Evolutionary conservation across 2,797 vertebrate genomes (phyloP), one percentile per base, ranked within the genome.

Genomic region (Melanotaenia boesemani): DNA sequence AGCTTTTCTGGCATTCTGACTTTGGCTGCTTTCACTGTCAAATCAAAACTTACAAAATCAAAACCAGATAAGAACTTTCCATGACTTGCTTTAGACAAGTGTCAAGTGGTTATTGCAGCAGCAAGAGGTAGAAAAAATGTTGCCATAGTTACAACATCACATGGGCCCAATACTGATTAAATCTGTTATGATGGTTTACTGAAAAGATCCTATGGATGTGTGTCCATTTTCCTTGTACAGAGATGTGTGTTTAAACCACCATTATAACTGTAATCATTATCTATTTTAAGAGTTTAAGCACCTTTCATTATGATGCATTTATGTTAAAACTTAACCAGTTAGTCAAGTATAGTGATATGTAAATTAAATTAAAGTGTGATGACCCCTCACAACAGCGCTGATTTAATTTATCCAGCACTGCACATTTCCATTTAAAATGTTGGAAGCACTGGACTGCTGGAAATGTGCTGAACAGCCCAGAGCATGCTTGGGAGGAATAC

Each of bases 1-100:
- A 66, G 72, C 70, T 69, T 77, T 80, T 66, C 32, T 72, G 62
- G 70, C 63, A 30, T 70, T 79, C 73, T 70, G 65, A 65, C 76
- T 86, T 84, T 79, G 68, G 48, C 11, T 41, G 63, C 50, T 72
- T 57, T 67, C 6, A 16, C 39, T 70, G 81, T 65, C 72, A 59
- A 73, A 73, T 72, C 68, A 87, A 82, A 86, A 87, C 77, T 83
- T 84, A 85, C 83, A 80, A 76, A 86, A 78, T 79, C 79, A 80
- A 52, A 84, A 74, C 50, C 74, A 60, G 77, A 83, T 84, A 84
- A 86, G 65, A 87, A 74, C 68, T 57, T 60, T 34, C 73, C 36
- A 44, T 69, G 76, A 76, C 18, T n/a, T 34, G 24, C 41, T 57
- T 30, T 59, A 85, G 77, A 85, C 63, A 80, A 72, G 74, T 82